Conservation (phyloP, 2,113 vertebrate genomes). For the Actenoides hombroni region DNA sequence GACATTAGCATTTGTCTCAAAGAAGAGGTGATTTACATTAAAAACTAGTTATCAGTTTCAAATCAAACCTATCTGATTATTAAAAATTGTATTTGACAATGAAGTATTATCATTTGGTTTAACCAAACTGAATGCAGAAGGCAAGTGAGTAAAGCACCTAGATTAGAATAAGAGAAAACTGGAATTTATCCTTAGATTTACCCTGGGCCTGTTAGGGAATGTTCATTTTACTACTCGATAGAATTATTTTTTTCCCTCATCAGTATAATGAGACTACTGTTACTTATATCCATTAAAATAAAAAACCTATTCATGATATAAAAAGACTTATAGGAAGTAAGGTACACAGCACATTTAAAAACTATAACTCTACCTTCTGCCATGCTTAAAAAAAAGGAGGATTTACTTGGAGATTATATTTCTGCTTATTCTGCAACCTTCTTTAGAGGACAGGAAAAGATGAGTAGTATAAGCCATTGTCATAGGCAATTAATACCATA, state of each 20-base stretch:
- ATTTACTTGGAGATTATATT: neutral
- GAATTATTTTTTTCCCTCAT: neutral
- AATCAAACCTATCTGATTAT: neutral
- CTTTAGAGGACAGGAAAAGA: neutral
- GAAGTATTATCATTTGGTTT: neutral
- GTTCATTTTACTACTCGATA: neutral
- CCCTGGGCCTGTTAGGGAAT: accelerated
- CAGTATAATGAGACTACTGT: neutral
- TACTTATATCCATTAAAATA: neutral
- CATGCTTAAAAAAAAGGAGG: neutral
- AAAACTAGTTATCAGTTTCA: neutral
- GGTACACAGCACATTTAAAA: neutral
- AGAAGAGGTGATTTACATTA: accelerated
- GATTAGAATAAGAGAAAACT: neutral
- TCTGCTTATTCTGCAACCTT: neutral
- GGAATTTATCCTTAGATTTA: neutral
- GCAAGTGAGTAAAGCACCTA: neutral
- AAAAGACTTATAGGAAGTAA: neutral
- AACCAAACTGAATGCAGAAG: neutral
- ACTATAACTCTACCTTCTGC: neutral
- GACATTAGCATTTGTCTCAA: neutral
- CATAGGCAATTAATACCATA: neutral
- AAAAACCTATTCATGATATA: neutral
- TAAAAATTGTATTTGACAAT: neutral
- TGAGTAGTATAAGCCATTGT: neutral